These are phyloP conservation scores for Petrocephalus schoutedeni DNA, from an alignment of 2,797 vertebrate genomes.

Conservation along the genomic window DNA sequence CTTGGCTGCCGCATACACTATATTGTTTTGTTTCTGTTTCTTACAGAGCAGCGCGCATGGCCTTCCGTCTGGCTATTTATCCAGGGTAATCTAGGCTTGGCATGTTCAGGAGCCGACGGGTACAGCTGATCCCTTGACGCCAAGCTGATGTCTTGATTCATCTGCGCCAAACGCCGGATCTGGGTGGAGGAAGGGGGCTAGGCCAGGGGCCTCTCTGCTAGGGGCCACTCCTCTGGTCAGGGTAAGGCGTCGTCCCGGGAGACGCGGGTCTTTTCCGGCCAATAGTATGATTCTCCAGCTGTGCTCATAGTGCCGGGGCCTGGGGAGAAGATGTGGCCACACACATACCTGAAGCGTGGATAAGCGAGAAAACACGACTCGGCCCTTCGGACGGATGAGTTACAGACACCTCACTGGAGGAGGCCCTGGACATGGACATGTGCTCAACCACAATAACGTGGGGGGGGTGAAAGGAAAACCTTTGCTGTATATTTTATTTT, in stretches of 20 bases:
- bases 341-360: background rate
- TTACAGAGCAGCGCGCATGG: background rate
- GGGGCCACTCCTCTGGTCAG: background rate
- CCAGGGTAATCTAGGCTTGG: background rate
- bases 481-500: constrained; percentile 29
- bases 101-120: background rate
- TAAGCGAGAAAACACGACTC: background rate
- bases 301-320: background rate
- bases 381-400: background rate
- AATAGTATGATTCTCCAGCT: background rate
- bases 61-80: background rate
- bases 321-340: background rate
- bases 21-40: background rate
- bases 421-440: constrained; percentile 1
- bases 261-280: background rate
- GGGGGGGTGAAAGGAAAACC: background rate
- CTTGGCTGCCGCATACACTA: background rate
- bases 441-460: background rate
- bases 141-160: background rate
- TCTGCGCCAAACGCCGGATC: background rate
- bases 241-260: background rate
- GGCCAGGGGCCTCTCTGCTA: background rate
- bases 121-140: background rate
- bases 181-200: background rate
- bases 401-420: background rate